These are phyloP conservation scores for Arenaria interpres DNA, from an alignment of 2,113 vertebrate genomes.

Conservation along the genomic window DNA sequence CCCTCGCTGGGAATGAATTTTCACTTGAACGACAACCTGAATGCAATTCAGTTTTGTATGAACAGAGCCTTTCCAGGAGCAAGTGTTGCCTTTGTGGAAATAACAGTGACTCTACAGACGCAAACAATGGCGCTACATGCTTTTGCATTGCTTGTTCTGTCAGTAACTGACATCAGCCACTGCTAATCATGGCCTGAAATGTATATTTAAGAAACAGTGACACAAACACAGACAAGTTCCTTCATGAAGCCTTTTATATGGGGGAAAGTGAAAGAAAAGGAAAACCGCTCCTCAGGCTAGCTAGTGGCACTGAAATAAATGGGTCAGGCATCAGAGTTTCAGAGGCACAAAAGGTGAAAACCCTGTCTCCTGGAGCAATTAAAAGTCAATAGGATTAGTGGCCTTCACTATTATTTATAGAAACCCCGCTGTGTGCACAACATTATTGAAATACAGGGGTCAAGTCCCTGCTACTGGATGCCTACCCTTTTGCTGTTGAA, in stretches of 20 bases:
- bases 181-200: slow-evolving; percentile 45
- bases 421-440: background rate
- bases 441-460: slow-evolving; percentile 51
- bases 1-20: background rate
- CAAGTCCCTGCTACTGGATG: slow-evolving; percentile 35
- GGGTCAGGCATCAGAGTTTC: slow-evolving; percentile 44
- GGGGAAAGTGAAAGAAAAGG: slow-evolving; percentile 20
- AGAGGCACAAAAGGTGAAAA: slow-evolving; percentile 49
- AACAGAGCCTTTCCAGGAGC: slow-evolving; percentile 30
- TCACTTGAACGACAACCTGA: slow-evolving; percentile 15
- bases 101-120: slow-evolving; percentile 30
- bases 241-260: slow-evolving; percentile 14
- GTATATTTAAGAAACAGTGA: slow-evolving; percentile 52
- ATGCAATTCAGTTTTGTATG: background rate
- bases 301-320: slow-evolving; percentile 50
- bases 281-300: slow-evolving; percentile 15
- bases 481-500: slow-evolving; percentile 28
- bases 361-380: slow-evolving; percentile 39
- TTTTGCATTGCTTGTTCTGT: slow-evolving; percentile 53
- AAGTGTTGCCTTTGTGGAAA: slow-evolving; percentile 26
- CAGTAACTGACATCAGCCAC: slow-evolving; percentile 59
- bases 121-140: slow-evolving; percentile 50
- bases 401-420: slow-evolving; percentile 55
- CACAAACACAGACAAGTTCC: slow-evolving; percentile 46
- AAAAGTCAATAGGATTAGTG: slow-evolving; percentile 60